Conservation (phyloP, 2,113 vertebrate species). For the Opisthocomus hoazin region DNA sequence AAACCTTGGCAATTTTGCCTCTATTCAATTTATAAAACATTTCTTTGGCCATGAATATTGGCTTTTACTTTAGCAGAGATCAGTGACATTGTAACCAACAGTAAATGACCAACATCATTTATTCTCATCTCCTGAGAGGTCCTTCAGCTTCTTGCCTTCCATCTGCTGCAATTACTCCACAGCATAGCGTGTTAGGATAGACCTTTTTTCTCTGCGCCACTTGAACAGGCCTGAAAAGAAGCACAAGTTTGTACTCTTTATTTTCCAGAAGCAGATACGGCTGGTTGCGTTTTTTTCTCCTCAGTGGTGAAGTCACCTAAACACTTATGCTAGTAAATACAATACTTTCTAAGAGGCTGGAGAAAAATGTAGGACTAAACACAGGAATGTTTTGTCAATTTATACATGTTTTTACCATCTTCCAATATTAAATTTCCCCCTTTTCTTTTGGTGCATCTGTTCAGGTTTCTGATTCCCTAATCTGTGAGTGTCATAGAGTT, state of each 20-base stretch:
- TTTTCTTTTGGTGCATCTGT: not conserved
- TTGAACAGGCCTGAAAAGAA: not conserved
- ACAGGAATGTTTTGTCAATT: not conserved
- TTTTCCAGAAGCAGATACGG: not conserved
- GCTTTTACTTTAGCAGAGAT: not conserved
- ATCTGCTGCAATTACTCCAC: not conserved
- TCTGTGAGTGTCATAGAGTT: not conserved
- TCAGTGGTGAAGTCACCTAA: not conserved
- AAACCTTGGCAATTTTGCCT: not conserved
- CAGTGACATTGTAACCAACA: not conserved
- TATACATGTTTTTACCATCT: not conserved
- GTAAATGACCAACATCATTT: not conserved
- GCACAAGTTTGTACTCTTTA: not conserved
- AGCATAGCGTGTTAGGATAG: not conserved
- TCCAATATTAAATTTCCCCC: not conserved
- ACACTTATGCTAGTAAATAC: rapidly evolving
- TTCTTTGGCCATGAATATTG: not conserved
- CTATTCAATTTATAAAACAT: not conserved
- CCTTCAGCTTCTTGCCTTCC: not conserved
- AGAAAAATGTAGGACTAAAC: not conserved
- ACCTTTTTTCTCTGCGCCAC: not conserved
- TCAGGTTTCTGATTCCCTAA: not conserved
- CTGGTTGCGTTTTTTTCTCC: not conserved
- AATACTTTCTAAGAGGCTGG: not conserved
- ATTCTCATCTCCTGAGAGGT: not conserved